Base-by-base conservation (phyloP, 2,888 invertebrate genomes). In the Argynnis bischoffii region DNA sequence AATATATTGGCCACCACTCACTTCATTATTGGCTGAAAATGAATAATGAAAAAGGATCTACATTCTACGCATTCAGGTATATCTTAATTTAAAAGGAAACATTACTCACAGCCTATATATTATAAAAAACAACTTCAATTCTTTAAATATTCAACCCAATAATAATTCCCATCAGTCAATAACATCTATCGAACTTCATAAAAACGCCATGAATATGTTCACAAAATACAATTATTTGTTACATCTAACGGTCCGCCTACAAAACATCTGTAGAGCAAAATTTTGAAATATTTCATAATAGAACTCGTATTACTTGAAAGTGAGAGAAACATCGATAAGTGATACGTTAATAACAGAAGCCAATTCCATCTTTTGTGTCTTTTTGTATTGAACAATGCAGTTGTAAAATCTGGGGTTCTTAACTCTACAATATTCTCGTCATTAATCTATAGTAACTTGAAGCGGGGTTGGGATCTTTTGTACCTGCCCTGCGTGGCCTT, bases 331-430 rank as follows among this genome's bases (percentile, higher is more conserved):
- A 83, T 78, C 81, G 87, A 88, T 88, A 86, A 86, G 84, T 83
- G 91, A 91, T 90, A 89, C 91, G 89, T 89, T 86, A 89, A 90
- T 91, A 90, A 87, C 92, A 90, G 92, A 83, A 92, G 92, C 90
- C 81, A 89, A 89, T 90, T 85, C 84, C 82, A 85, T 89, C 90
- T 87, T 82, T 91, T 92, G 89, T 90, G 81, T 81, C 76, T 88
- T 83, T 85, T 92, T 91, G 76, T 75, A 70, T 75, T 81, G 80
- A 73, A 92, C 92, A 92, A 92, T 90, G 87, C 87, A 90, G 90
- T 92, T 92, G 92, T 92, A 90, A 92, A 90, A 91, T 90, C 90
- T 91, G 90, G 89, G 90, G 90, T 87, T 90, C 90, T 91, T 88
- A 90, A 90, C 89, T 90, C 87, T 85, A 87, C 89, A 88, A 89